A percentile compares a stretch with the other conserved stretches of the same genome.
phyloP scores from a whole-genome alignment of 2,888 invertebrate species.

The Euzetes globulus region DNA sequence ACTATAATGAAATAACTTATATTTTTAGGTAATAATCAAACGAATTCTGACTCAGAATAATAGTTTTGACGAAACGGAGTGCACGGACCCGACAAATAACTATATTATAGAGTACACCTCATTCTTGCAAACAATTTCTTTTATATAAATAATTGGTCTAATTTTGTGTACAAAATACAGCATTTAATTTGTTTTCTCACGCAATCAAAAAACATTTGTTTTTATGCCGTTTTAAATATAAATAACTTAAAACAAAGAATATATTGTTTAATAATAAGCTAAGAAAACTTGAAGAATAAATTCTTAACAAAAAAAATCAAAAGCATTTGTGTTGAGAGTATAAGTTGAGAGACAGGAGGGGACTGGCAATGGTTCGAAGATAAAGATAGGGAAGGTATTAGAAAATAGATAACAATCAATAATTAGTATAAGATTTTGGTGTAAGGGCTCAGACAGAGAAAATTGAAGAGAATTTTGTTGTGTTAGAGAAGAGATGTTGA shows the following conservation, averaged over 20 bases:
- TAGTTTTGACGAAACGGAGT: too few relatives aligned
- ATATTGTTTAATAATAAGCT: too few relatives aligned
- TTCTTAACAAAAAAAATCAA: not conserved
- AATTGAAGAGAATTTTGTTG: not conserved
- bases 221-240: too few relatives aligned
- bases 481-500: not conserved
- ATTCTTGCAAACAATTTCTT: too few relatives aligned
- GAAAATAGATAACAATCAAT: constrained; percentile 21
- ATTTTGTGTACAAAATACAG: too few relatives aligned
- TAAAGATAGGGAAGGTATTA: constrained; percentile 1
- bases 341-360: not conserved
- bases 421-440: constrained; percentile 21
- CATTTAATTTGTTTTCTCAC: too few relatives aligned
- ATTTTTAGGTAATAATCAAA: not conserved
- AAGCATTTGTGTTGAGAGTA: not conserved
- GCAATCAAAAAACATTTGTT: too few relatives aligned
- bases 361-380: not conserved
- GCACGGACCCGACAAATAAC: too few relatives aligned
- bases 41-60: too few relatives aligned
- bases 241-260: too few relatives aligned
- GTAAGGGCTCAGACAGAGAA: not conserved
- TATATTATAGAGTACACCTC: too few relatives aligned
- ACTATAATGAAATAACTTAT: not conserved
- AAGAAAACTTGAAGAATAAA: not conserved
- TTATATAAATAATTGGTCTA: too few relatives aligned